phyloP scores from a whole-genome alignment of 2,113 vertebrate species.

The Nicator chloris region DNA sequence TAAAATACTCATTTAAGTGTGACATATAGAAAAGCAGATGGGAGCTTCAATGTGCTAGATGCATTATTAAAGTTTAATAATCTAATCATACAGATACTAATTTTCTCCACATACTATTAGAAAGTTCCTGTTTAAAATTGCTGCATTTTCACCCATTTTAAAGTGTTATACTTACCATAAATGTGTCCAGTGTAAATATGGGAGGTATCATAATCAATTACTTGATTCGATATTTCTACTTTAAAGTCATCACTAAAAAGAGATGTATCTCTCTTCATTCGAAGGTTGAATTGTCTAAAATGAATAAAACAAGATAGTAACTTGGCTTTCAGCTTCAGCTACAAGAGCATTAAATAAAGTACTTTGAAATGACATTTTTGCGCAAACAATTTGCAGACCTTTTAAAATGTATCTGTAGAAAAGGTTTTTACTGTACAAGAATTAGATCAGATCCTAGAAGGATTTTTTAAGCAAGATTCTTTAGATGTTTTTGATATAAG shows the following conservation, averaged over 20 bases:
- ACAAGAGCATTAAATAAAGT: not conserved
- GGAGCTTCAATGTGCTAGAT: not conserved
- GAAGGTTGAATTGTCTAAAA: conserved; percentile 90
- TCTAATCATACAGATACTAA: not conserved
- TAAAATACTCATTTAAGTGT: not conserved
- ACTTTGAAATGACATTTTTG: not conserved
- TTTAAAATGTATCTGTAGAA: not conserved
- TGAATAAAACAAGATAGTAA: not conserved
- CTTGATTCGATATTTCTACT: conserved; percentile 85
- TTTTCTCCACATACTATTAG: not conserved
- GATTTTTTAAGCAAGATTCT: not conserved
- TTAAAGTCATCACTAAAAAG: conserved; percentile 89
- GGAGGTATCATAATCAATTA: conserved; percentile 86
- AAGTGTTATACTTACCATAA: conserved; percentile 81
- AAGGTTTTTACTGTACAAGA: not conserved
- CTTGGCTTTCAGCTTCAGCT: not conserved
- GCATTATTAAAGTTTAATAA: not conserved
- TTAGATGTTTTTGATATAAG: not conserved
- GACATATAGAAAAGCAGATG: not conserved
- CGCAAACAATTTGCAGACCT: not conserved
- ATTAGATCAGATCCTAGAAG: not conserved
- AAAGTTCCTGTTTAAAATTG: not conserved
- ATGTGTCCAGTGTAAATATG: conserved; percentile 97
- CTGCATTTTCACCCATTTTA: not conserved
- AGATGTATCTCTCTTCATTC: conserved; percentile 90